Percentiles rank a stretch among this genome's conserved stretches.
These are phyloP conservation scores for Cephonodes hylas DNA, from an alignment of 2,888 invertebrate genomes.

Conservation along the genomic window DNA sequence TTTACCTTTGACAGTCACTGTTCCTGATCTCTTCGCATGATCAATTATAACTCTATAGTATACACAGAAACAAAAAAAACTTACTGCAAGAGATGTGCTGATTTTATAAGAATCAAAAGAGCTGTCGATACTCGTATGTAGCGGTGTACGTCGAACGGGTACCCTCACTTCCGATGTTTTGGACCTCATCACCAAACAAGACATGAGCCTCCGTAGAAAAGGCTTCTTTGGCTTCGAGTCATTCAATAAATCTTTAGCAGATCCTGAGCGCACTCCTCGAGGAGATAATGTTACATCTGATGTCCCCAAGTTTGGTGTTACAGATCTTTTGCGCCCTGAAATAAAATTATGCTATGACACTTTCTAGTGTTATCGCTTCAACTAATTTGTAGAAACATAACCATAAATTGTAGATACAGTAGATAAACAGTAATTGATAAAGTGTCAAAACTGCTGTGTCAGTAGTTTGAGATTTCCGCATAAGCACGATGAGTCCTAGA, in stretches of 20 bases:
- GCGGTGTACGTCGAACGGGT: constrained; percentile 18
- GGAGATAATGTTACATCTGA: constrained; percentile 54
- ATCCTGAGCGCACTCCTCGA: constrained; percentile 31
- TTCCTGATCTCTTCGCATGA: no score
- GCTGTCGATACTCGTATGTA: constrained; percentile 37
- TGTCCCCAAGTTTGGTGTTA: constrained; percentile 64
- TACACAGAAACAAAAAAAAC: no score
- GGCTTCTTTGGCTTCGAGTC: constrained; percentile 50
- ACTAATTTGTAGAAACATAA: no score
- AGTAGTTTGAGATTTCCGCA: no score
- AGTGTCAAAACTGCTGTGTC: no score
- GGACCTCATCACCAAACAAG: constrained; percentile 59
- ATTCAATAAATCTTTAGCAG: constrained; percentile 9
- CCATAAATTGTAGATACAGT: no score
- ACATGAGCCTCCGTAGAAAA: constrained; percentile 60
- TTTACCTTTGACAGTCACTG: no score
- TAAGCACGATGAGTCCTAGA: no score
- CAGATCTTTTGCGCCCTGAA: constrained; percentile 51
- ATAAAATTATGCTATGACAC: constrained; percentile 11
- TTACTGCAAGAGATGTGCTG: constrained; percentile 62
- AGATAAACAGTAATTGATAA: no score
- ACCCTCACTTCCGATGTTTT: constrained; percentile 40
- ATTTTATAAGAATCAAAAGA: constrained; percentile 66
- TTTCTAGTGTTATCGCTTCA: background rate
- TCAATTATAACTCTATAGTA: no score